A percentile compares a stretch with the other conserved stretches of the same genome.
These are phyloP conservation scores for Diplodus sargus DNA, from an alignment of 2,797 vertebrate genomes.

Conservation along the genomic window DNA sequence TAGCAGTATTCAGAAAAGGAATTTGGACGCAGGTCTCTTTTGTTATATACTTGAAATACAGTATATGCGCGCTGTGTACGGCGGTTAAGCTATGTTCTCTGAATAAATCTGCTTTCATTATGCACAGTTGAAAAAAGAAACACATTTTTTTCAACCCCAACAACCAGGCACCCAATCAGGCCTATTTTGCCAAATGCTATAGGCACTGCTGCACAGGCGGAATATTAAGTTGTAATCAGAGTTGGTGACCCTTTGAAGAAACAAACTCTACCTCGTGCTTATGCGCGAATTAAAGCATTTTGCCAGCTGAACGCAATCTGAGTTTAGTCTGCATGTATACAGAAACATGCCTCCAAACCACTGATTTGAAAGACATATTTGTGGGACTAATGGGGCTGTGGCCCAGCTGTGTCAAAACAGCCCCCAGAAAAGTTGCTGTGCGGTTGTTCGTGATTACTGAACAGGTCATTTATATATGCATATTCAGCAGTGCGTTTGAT, in stretches of 20 bases:
- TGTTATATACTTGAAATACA: constrained; percentile 2
- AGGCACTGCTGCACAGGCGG: constrained; percentile 41
- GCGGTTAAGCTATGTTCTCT: not conserved
- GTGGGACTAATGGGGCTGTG: constrained; percentile 77
- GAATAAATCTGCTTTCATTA: constrained; percentile 21
- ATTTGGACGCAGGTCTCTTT: not conserved
- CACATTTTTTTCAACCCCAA: constrained; percentile 38
- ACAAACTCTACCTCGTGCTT: constrained; percentile 51
- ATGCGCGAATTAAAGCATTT: constrained; percentile 61
- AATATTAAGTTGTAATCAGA: constrained; percentile 73
- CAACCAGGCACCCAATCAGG: constrained; percentile 57
- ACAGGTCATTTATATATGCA: constrained; percentile 84
- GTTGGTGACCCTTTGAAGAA: constrained; percentile 75
- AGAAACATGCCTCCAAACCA: constrained; percentile 71
- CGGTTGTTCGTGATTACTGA: constrained; percentile 80
- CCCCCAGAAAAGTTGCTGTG: constrained; percentile 72
- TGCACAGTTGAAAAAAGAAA: constrained; percentile 26
- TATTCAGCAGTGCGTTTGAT: constrained; percentile 81
- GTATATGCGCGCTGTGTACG: not conserved
- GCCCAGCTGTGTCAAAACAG: constrained; percentile 79
- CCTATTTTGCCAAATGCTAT: constrained; percentile 47
- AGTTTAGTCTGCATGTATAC: constrained; percentile 60
- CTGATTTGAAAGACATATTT: constrained; percentile 77
- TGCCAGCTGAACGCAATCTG: constrained; percentile 60
- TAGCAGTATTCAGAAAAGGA: not conserved